A percentile compares a stretch with the other conserved stretches of the same genome.
These are phyloP conservation scores for Lepidothrix coronata DNA, from an alignment of 2,113 vertebrate genomes.

Conservation along the genomic window DNA sequence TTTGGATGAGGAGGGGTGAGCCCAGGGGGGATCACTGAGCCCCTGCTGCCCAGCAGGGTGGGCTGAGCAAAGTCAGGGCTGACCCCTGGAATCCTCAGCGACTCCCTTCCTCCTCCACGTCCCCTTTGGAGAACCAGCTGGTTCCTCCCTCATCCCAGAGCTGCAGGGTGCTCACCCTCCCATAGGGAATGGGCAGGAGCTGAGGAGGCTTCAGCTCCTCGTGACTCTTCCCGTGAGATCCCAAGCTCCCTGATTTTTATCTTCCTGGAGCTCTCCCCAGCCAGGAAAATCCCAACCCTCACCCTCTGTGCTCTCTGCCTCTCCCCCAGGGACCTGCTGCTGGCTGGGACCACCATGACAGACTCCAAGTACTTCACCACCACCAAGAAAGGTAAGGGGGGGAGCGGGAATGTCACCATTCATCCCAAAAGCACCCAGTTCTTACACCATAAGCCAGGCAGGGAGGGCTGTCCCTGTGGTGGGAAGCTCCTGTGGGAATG, in stretches of 20 bases:
- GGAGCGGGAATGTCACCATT: fast-evolving
- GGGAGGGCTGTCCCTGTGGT: background rate
- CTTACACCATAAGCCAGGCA: fast-evolving
- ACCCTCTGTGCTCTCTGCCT: background rate
- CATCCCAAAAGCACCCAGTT: background rate
- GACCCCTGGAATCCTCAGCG: background rate
- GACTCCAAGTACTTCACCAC: slow-evolving; percentile 99
- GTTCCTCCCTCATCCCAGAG: background rate
- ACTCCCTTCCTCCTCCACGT: background rate
- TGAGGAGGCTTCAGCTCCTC: background rate
- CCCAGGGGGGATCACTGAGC: background rate
- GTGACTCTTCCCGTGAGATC: background rate
- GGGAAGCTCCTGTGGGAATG: background rate
- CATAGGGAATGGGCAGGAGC: fast-evolving
- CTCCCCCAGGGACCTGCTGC: slow-evolving; percentile 54
- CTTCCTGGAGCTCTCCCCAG: background rate
- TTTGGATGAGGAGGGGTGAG: fast-evolving
- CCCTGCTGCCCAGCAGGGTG: background rate
- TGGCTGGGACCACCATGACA: slow-evolving; percentile 85
- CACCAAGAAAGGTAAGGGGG: slow-evolving; percentile 92
- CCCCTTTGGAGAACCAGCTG: background rate
- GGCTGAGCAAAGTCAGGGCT: background rate
- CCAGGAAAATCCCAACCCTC: background rate
- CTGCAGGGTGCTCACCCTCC: background rate
- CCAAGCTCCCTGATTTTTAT: background rate